A percentile compares a stretch with the other conserved stretches of the same genome.
These are phyloP conservation scores for Tachycineta bicolor DNA, from an alignment of 2,113 vertebrate genomes.

Conservation along the genomic window DNA sequence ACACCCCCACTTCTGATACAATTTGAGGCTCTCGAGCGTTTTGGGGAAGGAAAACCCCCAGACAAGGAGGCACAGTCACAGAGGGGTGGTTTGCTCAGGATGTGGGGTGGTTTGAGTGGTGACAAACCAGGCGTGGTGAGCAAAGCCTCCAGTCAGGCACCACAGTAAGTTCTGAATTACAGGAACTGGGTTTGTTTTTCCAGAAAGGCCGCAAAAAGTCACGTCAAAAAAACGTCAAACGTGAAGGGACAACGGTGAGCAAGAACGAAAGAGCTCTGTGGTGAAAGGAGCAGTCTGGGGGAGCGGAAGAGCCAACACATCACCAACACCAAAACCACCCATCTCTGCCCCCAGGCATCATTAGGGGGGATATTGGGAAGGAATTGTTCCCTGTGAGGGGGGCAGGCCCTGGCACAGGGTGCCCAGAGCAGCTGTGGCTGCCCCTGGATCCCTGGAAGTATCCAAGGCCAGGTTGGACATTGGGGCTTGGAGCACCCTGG, in stretches of 20 bases:
- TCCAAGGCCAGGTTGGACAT: accelerated
- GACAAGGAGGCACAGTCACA: not conserved
- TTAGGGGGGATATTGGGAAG: not conserved
- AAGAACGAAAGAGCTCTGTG: not conserved
- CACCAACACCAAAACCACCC: accelerated
- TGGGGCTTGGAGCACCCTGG: not conserved
- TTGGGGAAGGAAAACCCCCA: not conserved
- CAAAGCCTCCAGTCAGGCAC: not conserved
- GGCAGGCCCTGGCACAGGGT: not conserved
- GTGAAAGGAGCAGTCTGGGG: not conserved
- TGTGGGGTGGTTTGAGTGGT: not conserved
- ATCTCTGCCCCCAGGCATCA: not conserved
- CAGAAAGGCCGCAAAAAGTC: not conserved
- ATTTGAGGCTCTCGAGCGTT: not conserved
- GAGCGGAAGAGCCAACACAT: not conserved
- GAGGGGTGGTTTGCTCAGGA: not conserved
- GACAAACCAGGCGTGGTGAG: not conserved
- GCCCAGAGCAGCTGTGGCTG: not conserved
- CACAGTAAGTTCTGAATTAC: not conserved
- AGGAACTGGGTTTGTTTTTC: not conserved
- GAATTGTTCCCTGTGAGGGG: accelerated
- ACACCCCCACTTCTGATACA: not conserved
- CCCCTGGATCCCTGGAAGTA: not conserved
- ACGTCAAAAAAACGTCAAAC: accelerated
- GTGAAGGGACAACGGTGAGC: not conserved